Conservation (phyloP, 2,797 vertebrate species). For the Acropternis orthonyx region DNA sequence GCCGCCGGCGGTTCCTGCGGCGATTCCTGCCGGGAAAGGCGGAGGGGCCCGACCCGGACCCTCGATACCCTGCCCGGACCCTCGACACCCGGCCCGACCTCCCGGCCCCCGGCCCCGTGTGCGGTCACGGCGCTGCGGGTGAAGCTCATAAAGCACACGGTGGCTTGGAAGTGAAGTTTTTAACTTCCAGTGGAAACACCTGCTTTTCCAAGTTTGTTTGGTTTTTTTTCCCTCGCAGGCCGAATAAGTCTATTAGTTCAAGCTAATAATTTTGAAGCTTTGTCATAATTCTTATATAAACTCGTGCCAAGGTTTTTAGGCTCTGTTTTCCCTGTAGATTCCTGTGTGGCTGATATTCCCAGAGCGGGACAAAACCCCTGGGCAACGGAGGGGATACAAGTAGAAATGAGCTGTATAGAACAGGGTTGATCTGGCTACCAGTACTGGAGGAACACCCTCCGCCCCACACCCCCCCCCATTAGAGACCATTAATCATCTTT, state of each 20-base stretch:
- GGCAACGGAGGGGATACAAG: no score
- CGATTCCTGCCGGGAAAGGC: neutral
- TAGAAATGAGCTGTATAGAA: neutral
- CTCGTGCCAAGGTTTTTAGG: neutral
- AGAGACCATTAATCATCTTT: neutral
- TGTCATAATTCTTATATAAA: neutral
- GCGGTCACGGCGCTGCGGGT: no score
- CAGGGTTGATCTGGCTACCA: neutral
- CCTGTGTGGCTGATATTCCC: neutral
- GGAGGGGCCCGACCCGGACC: no score
- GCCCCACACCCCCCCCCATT: no score
- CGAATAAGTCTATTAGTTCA: neutral
- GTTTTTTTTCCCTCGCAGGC: neutral
- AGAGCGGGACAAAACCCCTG: neutral
- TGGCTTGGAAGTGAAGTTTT: neutral
- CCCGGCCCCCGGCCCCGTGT: neutral
- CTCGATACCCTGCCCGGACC: no score
- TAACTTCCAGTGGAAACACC: neutral
- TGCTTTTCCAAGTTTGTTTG: neutral
- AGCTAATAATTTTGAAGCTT: neutral
- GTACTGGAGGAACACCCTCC: neutral
- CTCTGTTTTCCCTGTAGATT: neutral
- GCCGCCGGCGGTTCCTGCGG: neutral
- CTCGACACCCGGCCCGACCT: no score
- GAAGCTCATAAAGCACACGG: neutral